Conservation (phyloP, 2,888 invertebrate genomes). For the Synanthedon andrenaeformis region DNA sequence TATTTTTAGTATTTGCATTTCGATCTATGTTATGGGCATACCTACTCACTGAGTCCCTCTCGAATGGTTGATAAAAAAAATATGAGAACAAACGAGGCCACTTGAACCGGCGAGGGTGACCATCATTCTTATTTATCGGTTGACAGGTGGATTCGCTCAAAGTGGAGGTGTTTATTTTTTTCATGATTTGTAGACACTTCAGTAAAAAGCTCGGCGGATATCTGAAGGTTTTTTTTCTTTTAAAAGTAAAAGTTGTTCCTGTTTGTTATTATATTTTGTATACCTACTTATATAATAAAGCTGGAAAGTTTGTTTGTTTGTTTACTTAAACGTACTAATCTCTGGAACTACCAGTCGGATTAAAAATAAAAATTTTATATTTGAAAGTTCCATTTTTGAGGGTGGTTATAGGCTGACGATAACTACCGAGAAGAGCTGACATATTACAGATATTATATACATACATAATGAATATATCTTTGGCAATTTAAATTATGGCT, state of each 20-base stretch:
- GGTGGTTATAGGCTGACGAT: too few species aligned
- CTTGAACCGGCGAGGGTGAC: conserved; percentile 9
- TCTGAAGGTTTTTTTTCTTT: background rate
- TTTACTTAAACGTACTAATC: too few species aligned
- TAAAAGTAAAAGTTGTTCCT: background rate
- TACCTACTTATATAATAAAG: too few species aligned
- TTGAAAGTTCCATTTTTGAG: too few species aligned
- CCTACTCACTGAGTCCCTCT: background rate
- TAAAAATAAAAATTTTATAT: too few species aligned
- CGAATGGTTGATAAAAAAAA: background rate
- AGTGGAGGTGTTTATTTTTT: conserved; percentile 5
- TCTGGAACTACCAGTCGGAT: too few species aligned
- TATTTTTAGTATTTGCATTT: background rate
- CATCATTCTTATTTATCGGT: conserved; percentile 20
- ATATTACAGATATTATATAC: too few species aligned
- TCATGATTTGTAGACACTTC: background rate
- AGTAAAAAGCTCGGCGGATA: background rate
- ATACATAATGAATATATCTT: too few species aligned
- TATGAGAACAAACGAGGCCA: background rate
- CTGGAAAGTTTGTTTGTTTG: too few species aligned
- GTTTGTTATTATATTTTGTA: too few species aligned
- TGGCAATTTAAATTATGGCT: too few species aligned
- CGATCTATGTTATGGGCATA: background rate
- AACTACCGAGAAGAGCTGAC: too few species aligned
- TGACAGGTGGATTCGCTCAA: conserved; percentile 15